A percentile compares a stretch with the other conserved stretches of the same genome.
Conservation (phyloP, 2,888 invertebrate genomes). For the Imbricaverruca yamaguchii region DNA sequence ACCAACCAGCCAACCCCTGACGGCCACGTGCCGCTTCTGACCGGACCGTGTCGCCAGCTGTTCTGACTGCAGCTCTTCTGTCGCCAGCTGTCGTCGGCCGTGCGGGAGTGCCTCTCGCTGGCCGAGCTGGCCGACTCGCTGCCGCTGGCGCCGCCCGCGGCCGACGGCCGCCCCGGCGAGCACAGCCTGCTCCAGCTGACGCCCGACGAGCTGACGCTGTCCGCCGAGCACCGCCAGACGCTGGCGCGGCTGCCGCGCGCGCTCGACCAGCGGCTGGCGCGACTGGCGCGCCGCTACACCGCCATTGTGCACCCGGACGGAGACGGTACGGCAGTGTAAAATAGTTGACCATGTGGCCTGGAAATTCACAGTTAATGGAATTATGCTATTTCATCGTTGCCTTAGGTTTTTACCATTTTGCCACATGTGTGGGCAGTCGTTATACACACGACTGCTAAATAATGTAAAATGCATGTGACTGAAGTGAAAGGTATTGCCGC, state of each 20-base stretch:
- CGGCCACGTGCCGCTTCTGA: too few species aligned
- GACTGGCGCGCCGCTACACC: not conserved
- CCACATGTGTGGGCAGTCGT: too few species aligned
- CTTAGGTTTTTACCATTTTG: too few species aligned
- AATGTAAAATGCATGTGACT: too few species aligned
- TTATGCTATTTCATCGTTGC: too few species aligned
- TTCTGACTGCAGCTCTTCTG: too few species aligned
- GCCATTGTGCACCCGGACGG: not conserved
- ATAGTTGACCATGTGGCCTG: too few species aligned
- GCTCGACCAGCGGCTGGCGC: not conserved
- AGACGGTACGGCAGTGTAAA: not conserved
- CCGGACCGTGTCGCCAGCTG: too few species aligned
- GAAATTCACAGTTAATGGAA: too few species aligned
- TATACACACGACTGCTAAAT: too few species aligned
- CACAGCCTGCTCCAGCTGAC: not conserved
- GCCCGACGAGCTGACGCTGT: not conserved
- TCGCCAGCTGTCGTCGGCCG: not conserved
- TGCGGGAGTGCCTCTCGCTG: not conserved
- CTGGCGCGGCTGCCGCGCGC: slow-evolving; percentile 17
- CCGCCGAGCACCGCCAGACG: not conserved
- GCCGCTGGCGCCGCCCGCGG: not conserved
- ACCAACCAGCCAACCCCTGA: too few species aligned
- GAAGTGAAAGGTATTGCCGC: too few species aligned
- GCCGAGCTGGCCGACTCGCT: not conserved
- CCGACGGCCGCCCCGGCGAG: not conserved